Percentiles rank a stretch among this genome's conserved stretches.
phyloP scores from a whole-genome alignment of 2,113 vertebrate species.

The Eurypyga helias region DNA sequence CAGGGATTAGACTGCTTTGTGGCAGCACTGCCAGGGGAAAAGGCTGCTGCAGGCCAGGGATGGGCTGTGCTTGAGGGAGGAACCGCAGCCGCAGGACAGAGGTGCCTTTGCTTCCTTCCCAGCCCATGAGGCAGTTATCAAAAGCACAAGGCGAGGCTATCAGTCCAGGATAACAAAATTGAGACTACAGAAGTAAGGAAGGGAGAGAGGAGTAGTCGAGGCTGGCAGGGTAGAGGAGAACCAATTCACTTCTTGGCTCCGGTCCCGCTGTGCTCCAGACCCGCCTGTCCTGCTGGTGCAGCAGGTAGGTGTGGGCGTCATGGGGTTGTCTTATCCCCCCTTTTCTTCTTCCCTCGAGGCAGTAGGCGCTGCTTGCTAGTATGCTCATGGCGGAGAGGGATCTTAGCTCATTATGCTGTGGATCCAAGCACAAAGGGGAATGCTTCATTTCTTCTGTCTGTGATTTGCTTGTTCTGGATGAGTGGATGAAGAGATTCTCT shows the following conservation, averaged over 20 bases:
- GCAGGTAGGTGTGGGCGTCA: not conserved
- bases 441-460: not conserved
- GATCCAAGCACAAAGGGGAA: not conserved
- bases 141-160: not conserved
- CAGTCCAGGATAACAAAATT: not conserved
- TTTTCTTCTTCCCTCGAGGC: not conserved
- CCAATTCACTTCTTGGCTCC: not conserved
- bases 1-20: not conserved
- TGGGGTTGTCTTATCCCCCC: not conserved
- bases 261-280: not conserved
- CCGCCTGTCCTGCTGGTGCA: not conserved
- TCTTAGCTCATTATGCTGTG: not conserved
- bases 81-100: not conserved
- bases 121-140: not conserved
- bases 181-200: not conserved
- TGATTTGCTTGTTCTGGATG: not conserved
- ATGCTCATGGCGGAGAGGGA: not conserved
- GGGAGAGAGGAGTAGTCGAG: not conserved
- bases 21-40: not conserved
- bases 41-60: not conserved
- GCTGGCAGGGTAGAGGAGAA: not conserved
- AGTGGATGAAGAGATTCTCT: not conserved
- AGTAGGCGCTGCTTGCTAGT: not conserved
- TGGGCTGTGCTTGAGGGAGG: not conserved
- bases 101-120: not conserved